Evolutionary conservation across 2,888 invertebrate genomes (phyloP).

Genomic region (Oligia strigilis): DNA sequence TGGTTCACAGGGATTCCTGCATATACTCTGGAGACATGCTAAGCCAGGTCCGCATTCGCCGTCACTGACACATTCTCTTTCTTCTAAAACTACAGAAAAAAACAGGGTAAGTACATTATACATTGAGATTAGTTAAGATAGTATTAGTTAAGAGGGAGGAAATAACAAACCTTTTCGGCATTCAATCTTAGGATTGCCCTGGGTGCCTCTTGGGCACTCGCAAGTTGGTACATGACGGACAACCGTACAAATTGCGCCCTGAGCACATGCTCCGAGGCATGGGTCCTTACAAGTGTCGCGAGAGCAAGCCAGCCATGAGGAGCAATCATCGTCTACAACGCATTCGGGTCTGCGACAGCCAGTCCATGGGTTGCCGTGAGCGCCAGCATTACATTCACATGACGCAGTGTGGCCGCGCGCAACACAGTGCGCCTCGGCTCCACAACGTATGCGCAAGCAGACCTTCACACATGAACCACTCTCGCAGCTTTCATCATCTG

Average conservation of each 20-base stretch:
- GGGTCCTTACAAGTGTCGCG: constrained; percentile 95
- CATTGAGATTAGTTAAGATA: background rate
- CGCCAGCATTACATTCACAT: constrained; percentile 94
- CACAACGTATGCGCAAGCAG: constrained; percentile 95
- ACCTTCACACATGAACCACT: constrained; percentile 95
- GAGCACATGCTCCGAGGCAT: constrained; percentile 96
- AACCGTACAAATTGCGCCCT: constrained; percentile 94
- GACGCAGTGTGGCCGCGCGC: constrained; percentile 94
- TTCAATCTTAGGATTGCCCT: constrained; percentile 93
- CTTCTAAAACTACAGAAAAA: constrained; percentile 82
- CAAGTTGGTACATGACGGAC: constrained; percentile 94
- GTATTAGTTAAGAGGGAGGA: background rate
- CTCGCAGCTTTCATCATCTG: constrained; percentile 95
- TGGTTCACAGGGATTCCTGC: constrained; percentile 95
- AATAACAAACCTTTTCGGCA: constrained; percentile 90
- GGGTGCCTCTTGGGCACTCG: constrained; percentile 95
- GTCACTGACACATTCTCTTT: constrained; percentile 94
- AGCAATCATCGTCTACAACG: constrained; percentile 93
- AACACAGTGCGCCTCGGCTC: constrained; percentile 94
- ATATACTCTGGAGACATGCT: constrained; percentile 95
- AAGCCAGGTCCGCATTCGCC: constrained; percentile 96
- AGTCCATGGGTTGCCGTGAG: constrained; percentile 95
- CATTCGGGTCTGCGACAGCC: constrained; percentile 95
- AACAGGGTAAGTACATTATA: background rate
- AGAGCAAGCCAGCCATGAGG: constrained; percentile 94